Percentiles rank a stretch among this genome's conserved stretches.
Conservation (phyloP, 1,140 invertebrate genomes). For the Eumeta japonica region DNA sequence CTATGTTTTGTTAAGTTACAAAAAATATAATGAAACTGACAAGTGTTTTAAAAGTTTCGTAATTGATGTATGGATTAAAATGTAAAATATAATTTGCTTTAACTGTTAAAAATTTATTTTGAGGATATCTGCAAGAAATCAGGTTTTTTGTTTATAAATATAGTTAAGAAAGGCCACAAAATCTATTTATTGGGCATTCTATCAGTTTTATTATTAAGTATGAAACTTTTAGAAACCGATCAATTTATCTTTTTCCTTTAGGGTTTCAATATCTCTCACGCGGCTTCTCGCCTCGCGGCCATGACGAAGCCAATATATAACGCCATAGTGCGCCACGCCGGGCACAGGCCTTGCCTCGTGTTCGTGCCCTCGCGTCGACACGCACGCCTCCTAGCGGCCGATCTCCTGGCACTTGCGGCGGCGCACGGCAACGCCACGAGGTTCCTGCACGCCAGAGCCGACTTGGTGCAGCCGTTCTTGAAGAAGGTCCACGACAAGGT, state of each 20-base stretch:
- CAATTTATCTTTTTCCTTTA: slow-evolving; percentile 29
- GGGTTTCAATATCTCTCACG: slow-evolving; percentile 97
- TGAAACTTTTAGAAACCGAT: too few species aligned
- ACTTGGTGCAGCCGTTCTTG: slow-evolving; percentile 85
- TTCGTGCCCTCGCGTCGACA: slow-evolving; percentile 96
- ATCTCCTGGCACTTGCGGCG: slow-evolving; percentile 89
- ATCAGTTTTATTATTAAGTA: too few species aligned
- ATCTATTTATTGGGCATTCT: too few species aligned
- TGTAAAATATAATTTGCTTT: too few species aligned
- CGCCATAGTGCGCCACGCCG: slow-evolving; percentile 84
- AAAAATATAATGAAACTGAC: too few species aligned
- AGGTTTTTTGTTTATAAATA: too few species aligned
- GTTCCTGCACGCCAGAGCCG: slow-evolving; percentile 87
- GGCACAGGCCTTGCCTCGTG: slow-evolving; percentile 88
- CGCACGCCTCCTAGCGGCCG: slow-evolving; percentile 90
- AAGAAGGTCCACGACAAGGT: slow-evolving; percentile 84
- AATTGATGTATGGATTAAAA: too few species aligned
- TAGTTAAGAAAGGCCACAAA: too few species aligned
- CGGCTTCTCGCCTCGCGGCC: slow-evolving; percentile 89
- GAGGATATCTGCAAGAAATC: too few species aligned
- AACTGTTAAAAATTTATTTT: too few species aligned
- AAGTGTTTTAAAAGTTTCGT: too few species aligned
- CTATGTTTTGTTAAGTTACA: too few species aligned
- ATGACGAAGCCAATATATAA: slow-evolving; percentile 99
- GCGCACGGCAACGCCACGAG: slow-evolving; percentile 80